Percentiles rank a stretch among this genome's conserved stretches.
Conservation (phyloP, 2,113 vertebrate genomes). For the Microtus richardsoni region DNA sequence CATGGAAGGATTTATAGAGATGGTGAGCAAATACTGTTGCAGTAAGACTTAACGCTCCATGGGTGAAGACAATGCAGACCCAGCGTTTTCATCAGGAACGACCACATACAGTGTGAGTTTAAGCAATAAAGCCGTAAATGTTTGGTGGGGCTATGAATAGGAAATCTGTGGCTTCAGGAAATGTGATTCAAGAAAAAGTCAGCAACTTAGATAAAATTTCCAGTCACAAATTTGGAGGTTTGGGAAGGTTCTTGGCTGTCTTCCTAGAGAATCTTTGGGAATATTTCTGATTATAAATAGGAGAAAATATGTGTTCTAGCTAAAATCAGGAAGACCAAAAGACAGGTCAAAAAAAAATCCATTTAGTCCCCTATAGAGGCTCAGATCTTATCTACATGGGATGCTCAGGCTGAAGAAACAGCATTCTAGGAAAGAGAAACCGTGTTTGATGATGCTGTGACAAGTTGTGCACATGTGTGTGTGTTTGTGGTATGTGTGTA, state of each 20-base stretch:
- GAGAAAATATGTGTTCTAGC: constrained; percentile 20
- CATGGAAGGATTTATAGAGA: constrained; percentile 12
- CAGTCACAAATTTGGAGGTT: constrained; percentile 31
- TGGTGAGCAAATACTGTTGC: background rate
- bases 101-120: background rate
- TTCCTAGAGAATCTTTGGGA: background rate
- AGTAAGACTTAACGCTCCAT: background rate
- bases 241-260: background rate
- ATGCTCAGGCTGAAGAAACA: background rate
- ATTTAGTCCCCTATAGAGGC: background rate
- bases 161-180: constrained; percentile 51
- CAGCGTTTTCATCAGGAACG: constrained; percentile 20
- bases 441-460: background rate
- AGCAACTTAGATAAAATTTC: constrained; percentile 46
- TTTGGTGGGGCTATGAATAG: background rate
- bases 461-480: background rate
- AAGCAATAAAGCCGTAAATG: constrained; percentile 26
- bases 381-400: background rate
- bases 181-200: constrained; percentile 55
- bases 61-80: background rate
- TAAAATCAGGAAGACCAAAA: constrained; percentile 16
- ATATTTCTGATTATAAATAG: constrained; percentile 43
- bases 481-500: background rate
- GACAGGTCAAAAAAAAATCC: background rate
- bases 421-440: background rate